Base-by-base conservation (phyloP, 1,140 invertebrate species). In the Sinonovacula constricta region DNA sequence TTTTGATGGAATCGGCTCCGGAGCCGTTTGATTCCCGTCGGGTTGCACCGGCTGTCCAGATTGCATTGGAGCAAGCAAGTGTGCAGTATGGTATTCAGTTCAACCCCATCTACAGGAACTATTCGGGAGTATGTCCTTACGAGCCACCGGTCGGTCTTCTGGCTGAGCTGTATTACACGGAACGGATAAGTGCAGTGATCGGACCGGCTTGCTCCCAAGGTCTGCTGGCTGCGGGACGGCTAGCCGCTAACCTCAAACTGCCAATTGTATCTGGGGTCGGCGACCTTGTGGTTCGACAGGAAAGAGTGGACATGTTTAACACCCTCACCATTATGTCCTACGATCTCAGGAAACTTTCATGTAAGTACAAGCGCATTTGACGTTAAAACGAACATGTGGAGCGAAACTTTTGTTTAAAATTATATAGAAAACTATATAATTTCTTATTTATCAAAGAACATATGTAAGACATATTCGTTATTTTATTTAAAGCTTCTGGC, bases 131-230 rank as follows among this genome's bases (percentile, higher is more conserved):
- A 0, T 77, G 74, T 68, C 63, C 63, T 2, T 67, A 77, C 33
- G 63, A 77, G 39, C 34, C 74, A 24, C 63, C 74, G 26, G 65
- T 77, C 45, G 74, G 74, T 15, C 24, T 67, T 10, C 39, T 77
- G 74, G 56, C 74, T 0, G 56, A 67, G 3, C 51, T 77, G 10
- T 77, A 77, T 31, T 28, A 59, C 18, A 0, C n/a, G 22, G 74
- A 77, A 33, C 18, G 36, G 30, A 60, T 77, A 24, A 68, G 51
- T 26, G 74, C 60, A 3, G 22, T 77, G 10, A 36, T 77, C 22
- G 74, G 74, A 31, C 74, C 74, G 0, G 74, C 62, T 31, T 77
- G 74, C 31, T 77, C 74, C 3, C 74, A 77, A 51, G 56, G 63
- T n/a, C 34, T 77, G 1, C 3, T 68, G 33, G 26, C 63, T 18